Base-by-base conservation (phyloP, 1,140 invertebrate species). In the Pollicipes pollicipes region DNA sequence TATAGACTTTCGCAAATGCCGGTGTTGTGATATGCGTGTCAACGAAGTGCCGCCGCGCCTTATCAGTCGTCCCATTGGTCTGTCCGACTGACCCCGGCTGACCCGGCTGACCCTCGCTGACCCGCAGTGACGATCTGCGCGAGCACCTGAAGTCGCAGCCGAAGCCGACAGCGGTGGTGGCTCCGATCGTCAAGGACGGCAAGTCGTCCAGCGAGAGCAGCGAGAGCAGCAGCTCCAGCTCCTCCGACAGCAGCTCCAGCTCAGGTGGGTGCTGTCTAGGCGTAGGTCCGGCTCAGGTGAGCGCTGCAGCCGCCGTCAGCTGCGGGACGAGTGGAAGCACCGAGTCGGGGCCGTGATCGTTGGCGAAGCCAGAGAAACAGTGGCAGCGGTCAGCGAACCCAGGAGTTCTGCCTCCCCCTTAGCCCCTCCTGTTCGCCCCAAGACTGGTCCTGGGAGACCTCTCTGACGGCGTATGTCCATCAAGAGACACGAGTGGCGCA, bases 91-190 rank as follows among this genome's bases (percentile, higher is more conserved):
- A 4, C 63, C 24, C 6, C 63, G 26, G 82, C 86, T 81, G 83
- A 83, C 82, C 73, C 68, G 58, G 30, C 68, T 69, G 69, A 35
- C 70, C 58, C 6, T 35, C 37, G 30, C 69, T 29, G 28, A 58
- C 27, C 68, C 66, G 30, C 73, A 86, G 85, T 0, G 92, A 96
- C 83, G 93, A 94, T 76, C 80, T 97, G 26, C 81, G 94, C 71
- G 91, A 95, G 77, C 92, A 95, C 83, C 81, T 97, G 58, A 95
- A 95, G 78, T 85, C 85, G 76, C 84, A 88, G 75, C 88, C 90
- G 1, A 93, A 91, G 81, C 79, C 76, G 21, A 73, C 75, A 30
- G 75, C 78, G 68, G 71, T 75, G 37, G 75, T 76, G n/a, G 73
- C 73, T 35, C 74, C 74, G 2, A 73, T 76, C 1, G 70, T 71